Evolutionary conservation across 2,888 invertebrate genomes (phyloP).

Genomic region (Oligia latruncula): DNA sequence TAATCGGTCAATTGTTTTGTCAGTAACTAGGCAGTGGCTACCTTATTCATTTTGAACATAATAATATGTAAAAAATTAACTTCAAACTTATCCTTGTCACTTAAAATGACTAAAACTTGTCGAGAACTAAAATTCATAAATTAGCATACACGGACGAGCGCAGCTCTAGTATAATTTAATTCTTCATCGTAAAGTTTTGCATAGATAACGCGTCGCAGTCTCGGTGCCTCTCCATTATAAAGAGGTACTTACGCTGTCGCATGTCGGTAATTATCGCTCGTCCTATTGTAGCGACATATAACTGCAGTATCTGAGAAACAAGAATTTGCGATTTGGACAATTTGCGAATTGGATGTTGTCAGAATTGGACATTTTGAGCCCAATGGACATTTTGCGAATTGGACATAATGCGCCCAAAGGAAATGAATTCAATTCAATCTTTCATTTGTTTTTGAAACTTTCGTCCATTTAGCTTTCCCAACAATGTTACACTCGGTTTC

Average conservation of each 20-base stretch:
- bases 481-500: not conserved
- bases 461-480: not conserved
- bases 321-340: no score
- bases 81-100: not conserved
- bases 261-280: slow-evolving; percentile 13
- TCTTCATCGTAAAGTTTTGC: slow-evolving; percentile 48
- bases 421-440: not conserved
- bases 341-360: no score
- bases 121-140: slow-evolving; percentile 22
- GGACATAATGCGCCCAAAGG: no score
- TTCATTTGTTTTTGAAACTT: not conserved
- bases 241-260: slow-evolving; percentile 19
- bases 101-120: slow-evolving; percentile 16
- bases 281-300: slow-evolving; percentile 29
- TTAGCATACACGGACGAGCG: slow-evolving; percentile 35
- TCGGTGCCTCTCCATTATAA: slow-evolving; percentile 25
- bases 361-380: no score
- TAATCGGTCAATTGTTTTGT: not conserved
- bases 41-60: not conserved
- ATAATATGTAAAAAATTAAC: not conserved
- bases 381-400: no score
- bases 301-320: slow-evolving; percentile 8
- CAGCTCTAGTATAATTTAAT: slow-evolving; percentile 56
- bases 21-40: not conserved
- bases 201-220: slow-evolving; percentile 45